phyloP scores from a whole-genome alignment of 1,140 invertebrate species.

The Oryzaephilus surinamensis region DNA sequence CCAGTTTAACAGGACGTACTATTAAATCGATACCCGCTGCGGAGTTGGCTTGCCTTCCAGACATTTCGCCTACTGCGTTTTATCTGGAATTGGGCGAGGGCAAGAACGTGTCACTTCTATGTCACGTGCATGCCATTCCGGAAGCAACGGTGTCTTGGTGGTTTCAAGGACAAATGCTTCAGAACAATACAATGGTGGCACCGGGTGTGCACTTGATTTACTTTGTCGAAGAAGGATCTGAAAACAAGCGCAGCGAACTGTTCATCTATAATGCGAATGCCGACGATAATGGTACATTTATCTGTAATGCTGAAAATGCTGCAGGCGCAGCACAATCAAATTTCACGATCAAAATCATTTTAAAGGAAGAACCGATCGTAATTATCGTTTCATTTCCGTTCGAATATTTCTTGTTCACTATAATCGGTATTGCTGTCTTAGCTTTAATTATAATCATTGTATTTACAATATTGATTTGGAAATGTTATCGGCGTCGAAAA shows the following conservation, averaged over 20 bases:
- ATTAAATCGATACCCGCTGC: conserved; percentile 57
- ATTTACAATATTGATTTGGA: conserved; percentile 46
- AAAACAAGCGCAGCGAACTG: conserved; percentile 60
- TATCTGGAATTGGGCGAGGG: conserved; percentile 66
- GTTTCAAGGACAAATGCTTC: conserved; percentile 62
- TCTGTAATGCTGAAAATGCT: conserved; percentile 68
- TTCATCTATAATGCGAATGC: conserved; percentile 59
- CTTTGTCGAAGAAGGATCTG: conserved; percentile 46
- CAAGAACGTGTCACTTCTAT: conserved; percentile 64
- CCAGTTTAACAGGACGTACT: conserved; percentile 49
- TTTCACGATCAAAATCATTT: conserved; percentile 60
- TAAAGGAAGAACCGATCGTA: conserved; percentile 56
- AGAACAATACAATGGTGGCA: conserved; percentile 52
- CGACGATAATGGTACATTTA: conserved; percentile 68
- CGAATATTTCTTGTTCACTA: conserved; percentile 47
- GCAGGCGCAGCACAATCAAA: conserved; percentile 65
- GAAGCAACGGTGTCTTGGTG: conserved; percentile 67
- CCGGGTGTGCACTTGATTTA: conserved; percentile 51
- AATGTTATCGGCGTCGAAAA: conserved; percentile 42
- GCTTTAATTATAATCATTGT: conserved; percentile 49
- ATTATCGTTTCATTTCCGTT: conserved; percentile 49
- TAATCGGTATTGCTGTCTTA: conserved; percentile 43
- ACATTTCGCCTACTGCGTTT: conserved; percentile 55
- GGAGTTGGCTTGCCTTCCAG: conserved; percentile 73
- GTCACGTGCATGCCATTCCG: conserved; percentile 69